Evolutionary conservation across 2,797 vertebrate species (phyloP), one percentile per base, ranked within the genome.

Genomic region (Aselliscus stoliczkanus): DNA sequence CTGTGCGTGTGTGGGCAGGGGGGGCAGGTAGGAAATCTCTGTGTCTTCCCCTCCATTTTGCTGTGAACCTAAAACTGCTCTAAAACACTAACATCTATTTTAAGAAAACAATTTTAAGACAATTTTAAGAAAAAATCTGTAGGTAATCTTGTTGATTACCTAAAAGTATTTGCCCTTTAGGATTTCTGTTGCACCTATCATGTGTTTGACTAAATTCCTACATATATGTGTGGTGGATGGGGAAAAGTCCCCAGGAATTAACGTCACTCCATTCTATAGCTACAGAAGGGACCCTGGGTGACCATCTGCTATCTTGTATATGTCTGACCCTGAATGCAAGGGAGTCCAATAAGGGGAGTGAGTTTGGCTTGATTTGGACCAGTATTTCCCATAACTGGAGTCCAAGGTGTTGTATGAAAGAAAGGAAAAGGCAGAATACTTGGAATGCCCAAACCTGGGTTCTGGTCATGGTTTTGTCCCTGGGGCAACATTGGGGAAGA

Each of bases 241-340:
- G 23, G 52, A 80, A 77, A 47, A 37, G 15, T 21, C 34, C 65
- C 89, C 50, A 34, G 70, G n/a, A 37, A 34, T 27, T 27, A 60
- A 75, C 10, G 18, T 60, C 67, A 25, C 18, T 37, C n/a, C 2
- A 8, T 34, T 42, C 25, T 34, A 4, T 31, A 42, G 42, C 21
- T 42, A 42, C 58, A 39, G 17, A 27, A 54, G n/a, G 50, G 42
- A 31, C 15, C 47, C 54, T 75, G 34, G 23, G 50, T 7, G 17
- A 14, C 8, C n/a, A 4, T 23, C 50, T 0, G 0, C 56, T 81
- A 73, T 44, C 31, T 37, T 44, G 52, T 2, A 11, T 3, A 5
- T 6, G 44, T 64, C 86, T 90, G 77, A 64, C 23, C 65, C 84
- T 60, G 73, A 56, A 82, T n/a, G 52, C 25, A 58, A 83, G 18